Conservation (phyloP, 2,797 vertebrate genomes). For the Lacerta viridis region DNA sequence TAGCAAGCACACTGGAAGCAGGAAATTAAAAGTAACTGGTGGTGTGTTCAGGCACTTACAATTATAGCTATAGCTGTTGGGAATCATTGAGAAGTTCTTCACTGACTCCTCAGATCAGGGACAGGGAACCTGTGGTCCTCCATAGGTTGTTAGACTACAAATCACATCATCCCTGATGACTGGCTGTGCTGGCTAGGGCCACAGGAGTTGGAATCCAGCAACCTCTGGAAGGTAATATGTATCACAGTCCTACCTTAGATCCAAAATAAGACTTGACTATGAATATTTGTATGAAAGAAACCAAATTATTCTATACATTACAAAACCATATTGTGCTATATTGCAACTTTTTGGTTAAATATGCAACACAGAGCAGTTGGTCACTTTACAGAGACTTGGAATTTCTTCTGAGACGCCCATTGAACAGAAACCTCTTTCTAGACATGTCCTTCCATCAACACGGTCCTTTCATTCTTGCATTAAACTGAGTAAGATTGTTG, state of each 20-base stretch:
- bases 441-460: background rate
- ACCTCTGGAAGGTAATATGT: no score
- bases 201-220: no score
- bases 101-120: background rate
- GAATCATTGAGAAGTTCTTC: background rate
- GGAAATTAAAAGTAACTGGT: background rate
- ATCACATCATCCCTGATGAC: no score
- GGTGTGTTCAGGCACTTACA: background rate
- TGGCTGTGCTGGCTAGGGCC: no score
- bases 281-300: background rate
- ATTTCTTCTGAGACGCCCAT: background rate
- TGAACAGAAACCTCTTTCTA: background rate
- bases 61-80: background rate
- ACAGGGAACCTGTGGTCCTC: background rate
- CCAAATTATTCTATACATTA: background rate
- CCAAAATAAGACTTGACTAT: no score
- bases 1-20: background rate
- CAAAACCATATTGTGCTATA: background rate
- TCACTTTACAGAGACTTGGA: background rate
- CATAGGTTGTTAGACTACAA: background rate
- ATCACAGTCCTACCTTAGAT: no score
- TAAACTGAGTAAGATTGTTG: constrained; percentile 7
- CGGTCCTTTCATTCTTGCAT: background rate
- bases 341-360: constrained; percentile 17
- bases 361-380: background rate